Conservation (phyloP, 2,113 vertebrate species). For the Chitala chitala region DNA sequence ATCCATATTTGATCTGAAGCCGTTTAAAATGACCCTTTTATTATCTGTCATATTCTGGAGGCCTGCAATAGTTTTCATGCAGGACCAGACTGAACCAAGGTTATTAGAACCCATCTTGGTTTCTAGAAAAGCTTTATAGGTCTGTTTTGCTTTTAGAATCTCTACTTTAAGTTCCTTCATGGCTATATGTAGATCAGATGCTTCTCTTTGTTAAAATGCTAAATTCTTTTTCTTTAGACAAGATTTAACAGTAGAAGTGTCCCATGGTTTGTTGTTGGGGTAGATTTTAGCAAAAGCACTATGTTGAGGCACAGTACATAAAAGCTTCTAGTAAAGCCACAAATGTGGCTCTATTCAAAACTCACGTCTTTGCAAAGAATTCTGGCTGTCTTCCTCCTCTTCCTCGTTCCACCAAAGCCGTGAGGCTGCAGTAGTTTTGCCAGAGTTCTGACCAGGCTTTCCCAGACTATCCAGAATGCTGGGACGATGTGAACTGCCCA, state of each 20-base stretch:
- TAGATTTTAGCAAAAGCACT: neutral
- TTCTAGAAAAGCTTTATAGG: slow-evolving; percentile 14
- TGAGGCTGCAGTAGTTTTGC: slow-evolving; percentile 49
- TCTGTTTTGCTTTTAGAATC: slow-evolving; percentile 20
- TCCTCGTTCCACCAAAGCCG: slow-evolving; percentile 73
- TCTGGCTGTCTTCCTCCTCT: slow-evolving; percentile 50
- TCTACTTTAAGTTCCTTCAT: slow-evolving; percentile 6
- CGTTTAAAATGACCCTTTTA: too few species aligned
- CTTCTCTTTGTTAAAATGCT: slow-evolving; percentile 5
- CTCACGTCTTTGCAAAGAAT: slow-evolving; percentile 53
- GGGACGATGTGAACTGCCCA: slow-evolving; percentile 55
- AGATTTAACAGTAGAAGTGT: neutral
- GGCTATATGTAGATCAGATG: slow-evolving; percentile 15
- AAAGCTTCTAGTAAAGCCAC: too few species aligned
- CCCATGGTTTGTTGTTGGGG: neutral
- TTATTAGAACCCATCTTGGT: slow-evolving; percentile 18
- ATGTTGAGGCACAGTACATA: too few species aligned
- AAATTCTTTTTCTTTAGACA: neutral
- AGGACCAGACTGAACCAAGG: slow-evolving; percentile 14
- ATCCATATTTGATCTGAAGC: neutral
- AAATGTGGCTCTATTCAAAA: too few species aligned
- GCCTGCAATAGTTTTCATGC: slow-evolving; percentile 23
- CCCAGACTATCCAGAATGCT: slow-evolving; percentile 53
- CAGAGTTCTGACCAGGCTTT: slow-evolving; percentile 51
- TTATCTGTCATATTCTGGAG: neutral